phyloP scores from a whole-genome alignment of 2,888 invertebrate genomes.

The Cheilosia impressa region DNA sequence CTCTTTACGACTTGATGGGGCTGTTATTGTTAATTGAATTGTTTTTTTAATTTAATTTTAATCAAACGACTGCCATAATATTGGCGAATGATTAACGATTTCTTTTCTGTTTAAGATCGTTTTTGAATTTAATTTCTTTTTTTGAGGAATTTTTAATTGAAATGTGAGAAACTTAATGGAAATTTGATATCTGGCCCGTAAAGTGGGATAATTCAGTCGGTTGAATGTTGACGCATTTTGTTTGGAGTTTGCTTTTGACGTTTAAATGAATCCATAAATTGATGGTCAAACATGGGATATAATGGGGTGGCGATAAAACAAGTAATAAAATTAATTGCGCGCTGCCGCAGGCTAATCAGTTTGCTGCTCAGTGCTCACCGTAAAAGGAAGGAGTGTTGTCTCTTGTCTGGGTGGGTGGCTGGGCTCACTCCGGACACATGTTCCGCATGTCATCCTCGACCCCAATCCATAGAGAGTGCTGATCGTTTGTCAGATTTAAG shows the following conservation, averaged over 20 bases:
- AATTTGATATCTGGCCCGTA: constrained; percentile 48
- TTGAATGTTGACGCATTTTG: constrained; percentile 21
- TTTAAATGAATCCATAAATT: constrained; percentile 50
- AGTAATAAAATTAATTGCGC: constrained; percentile 13
- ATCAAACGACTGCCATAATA: constrained; percentile 69
- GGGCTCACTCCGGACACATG: not conserved
- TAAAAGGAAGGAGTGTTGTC: not conserved
- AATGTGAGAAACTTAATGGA: constrained; percentile 54
- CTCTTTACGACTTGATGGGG: constrained; percentile 58
- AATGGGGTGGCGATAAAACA: constrained; percentile 18
- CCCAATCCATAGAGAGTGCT: not conserved
- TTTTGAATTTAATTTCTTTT: not conserved
- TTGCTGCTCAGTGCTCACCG: not conserved
- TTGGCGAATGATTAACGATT: constrained; percentile 62
- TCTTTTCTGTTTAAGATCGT: constrained; percentile 35
- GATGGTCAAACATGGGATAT: constrained; percentile 39
- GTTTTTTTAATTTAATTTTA: constrained; percentile 74
- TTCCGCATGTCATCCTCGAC: not conserved
- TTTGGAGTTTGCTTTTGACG: not conserved
- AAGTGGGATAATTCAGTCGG: not conserved
- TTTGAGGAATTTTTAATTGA: constrained; percentile 38
- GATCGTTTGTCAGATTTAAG: constrained; percentile 10
- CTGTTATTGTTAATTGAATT: constrained; percentile 72
- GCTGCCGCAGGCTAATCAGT: constrained; percentile 1
- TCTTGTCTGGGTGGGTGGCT: constrained; percentile 1